Base-by-base conservation (phyloP, 2,888 invertebrate species). In the Rhogogaster chlorosoma region DNA sequence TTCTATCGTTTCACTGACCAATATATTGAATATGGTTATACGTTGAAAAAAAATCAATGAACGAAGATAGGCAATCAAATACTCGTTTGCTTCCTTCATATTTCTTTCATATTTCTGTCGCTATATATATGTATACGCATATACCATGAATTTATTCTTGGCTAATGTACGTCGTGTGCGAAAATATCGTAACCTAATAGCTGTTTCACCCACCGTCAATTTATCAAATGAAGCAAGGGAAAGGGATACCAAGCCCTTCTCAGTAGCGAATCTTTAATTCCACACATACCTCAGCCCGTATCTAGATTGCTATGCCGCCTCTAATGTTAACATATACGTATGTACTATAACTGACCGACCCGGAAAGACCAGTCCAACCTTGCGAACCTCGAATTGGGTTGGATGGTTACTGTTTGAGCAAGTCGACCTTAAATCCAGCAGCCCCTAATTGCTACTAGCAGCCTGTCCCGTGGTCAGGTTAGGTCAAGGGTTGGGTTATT, bases 351-450 rank as follows among this genome's bases (percentile, higher is more conserved):
- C 61, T 80, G 80, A 61, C 57, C 61, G 36, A 80, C n/a, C 38
- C 22, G 22, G 61, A 38, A 80, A 38, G 61, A 36, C 57, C 61
- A 22, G 61, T 26, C 57, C 38, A 80, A 22, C 57, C 61, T 61
- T 57, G 80, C 22, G 49, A 83, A 83, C 67, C 67, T 67, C 45
- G 67, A 83, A 83, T 83, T 83, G 67, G 67, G 67, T 83, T 45
- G 83, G 45, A 83, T 36, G 70, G 70, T 67, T 83, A 83, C 83
- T 70, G 83, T 83, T 67, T 45, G 83, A 70, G 45, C 67, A 83
- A 36, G 49, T 83, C 67, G 70, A 83, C 83, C 83, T 83, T 83
- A 83, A 83, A 83, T 83, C 70, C 83, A 83, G 83, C 49, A 42
- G 61, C 83, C 67, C 49, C 67, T 83, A 83, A 83, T 83, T 83